Base-by-base conservation (phyloP, 2,113 vertebrate genomes). In the Porphyrio hochstetteri region DNA sequence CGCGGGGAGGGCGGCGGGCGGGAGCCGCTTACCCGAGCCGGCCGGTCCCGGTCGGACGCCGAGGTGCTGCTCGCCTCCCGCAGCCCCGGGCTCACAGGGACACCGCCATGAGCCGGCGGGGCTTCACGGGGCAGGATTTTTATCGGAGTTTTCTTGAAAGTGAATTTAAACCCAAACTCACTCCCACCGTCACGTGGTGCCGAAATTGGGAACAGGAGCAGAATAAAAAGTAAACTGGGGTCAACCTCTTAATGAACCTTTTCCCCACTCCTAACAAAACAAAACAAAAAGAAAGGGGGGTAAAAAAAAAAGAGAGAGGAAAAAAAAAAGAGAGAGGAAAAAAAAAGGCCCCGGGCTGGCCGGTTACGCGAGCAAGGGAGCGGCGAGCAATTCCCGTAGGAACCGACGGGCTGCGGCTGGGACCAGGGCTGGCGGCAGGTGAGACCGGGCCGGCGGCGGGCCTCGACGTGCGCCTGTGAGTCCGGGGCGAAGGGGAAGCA, bases 151-250 rank as follows among this genome's bases (percentile, higher is more conserved):
- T 96, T 97, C 97, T 96, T 98, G 97, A 98, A 98, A 97, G 97
- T 96, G 98, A 98, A 98, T 98, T 98, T 94, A 98, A 98, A 98
- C 98, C 96, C 98, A 80, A 96, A 98, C 97, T 96, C 98, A 98
- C 98, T 98, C 98, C 98, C 98, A 98, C 98, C 71, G 68, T 99
- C 98, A 99, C 98, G 98, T 99, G 98, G 97, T 98, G 50, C 69
- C 83, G 96, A 98, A 98, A 98, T 98, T 98, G 97, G 98, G 97
- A 98, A 97, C 98, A 98, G 98, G 95, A 98, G 98, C 97, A 96
- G 97, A 97, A 97, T 97, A 97, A 97, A 95, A 96, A 92, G 86
- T 94, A 93, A 95, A 96, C 88, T 60, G 76, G 82, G 97, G 96
- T 98, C 97, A 96, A 90, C 76, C 96, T 93, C 85, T 88, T 97